Base-by-base conservation (phyloP, 1,140 invertebrate species). In the Portunus trituberculatus region DNA sequence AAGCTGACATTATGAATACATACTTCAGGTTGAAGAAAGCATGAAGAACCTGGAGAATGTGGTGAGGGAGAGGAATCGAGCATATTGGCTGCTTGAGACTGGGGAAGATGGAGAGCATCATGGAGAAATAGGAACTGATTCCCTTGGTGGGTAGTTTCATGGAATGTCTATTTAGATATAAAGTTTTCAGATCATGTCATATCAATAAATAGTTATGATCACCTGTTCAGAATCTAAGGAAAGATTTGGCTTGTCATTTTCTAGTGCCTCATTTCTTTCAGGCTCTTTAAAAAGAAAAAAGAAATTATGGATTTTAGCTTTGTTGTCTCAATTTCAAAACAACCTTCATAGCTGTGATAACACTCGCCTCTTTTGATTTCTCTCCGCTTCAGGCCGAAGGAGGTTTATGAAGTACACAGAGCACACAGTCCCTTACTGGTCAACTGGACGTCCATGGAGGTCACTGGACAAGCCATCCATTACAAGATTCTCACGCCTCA, bases 41-140 rank as follows among this genome's bases (percentile, higher is more conserved):
- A 99, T 99, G 99, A 97, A 98, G 96, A 99, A 99, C 97, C 97
- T 99, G 87, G 98, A 99, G 97, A 97, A 97, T 52, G 98, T 99
- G 8, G 98, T 99, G 0, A 97, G 98, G 96, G 99, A 99, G 97
- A 97, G 99, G 96, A 99, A 99, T 97, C 97, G 97, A 96, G 99
- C 99, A 6, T 99, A 98, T 97, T 98, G 98, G 97, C 96, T 98
- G 93, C 97, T 99, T 83, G 99, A 99, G 98, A 99, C 98, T 88
- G 99, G 99, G 0, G 97, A 98, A 96, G 98, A 97, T 96, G 98
- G 98, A 16, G 98, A 99, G 97, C 97, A 98, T 92, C 98, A 98
- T 29, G 97, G 97, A 32, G 97, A 97, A 97, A 95, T 97, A 46
- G 97, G 97, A 76, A 96, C 97, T 14, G 98, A 97, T 97, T 39